These are phyloP conservation scores for Erpornis zantholeuca DNA, from an alignment of 2,113 vertebrate genomes.

Conservation along the genomic window DNA sequence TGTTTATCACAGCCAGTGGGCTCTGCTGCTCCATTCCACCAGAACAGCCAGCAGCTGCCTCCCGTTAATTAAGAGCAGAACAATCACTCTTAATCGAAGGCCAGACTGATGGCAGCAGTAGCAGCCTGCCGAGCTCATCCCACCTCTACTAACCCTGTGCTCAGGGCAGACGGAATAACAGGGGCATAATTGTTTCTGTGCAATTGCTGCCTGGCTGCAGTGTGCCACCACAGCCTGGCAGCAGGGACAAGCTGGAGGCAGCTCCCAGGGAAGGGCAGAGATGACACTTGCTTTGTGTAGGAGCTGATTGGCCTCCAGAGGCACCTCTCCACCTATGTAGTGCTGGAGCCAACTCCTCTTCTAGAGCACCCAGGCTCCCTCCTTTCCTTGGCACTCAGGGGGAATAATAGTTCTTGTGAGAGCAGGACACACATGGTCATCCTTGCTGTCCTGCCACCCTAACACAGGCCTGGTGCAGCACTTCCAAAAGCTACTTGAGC, in stretches of 20 bases:
- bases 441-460: background rate
- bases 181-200: background rate
- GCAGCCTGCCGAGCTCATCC: background rate
- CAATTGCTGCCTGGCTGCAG: accelerated
- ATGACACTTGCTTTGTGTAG: background rate
- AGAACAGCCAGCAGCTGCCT: background rate
- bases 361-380: background rate
- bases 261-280: background rate
- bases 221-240: background rate
- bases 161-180: background rate
- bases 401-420: accelerated
- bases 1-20: background rate
- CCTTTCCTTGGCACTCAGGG: accelerated
- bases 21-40: background rate
- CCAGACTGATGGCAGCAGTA: background rate
- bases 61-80: conserved; percentile 7
- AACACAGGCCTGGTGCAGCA: background rate
- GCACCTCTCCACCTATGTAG: accelerated
- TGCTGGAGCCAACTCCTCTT: background rate
- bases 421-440: accelerated
- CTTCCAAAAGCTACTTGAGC: background rate
- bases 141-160: background rate
- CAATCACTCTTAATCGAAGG: conserved; percentile 21
- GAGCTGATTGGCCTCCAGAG: background rate
- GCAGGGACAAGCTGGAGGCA: background rate